These are phyloP conservation scores for Papilio helenus DNA, from an alignment of 1,140 invertebrate species.

Conservation along the genomic window DNA sequence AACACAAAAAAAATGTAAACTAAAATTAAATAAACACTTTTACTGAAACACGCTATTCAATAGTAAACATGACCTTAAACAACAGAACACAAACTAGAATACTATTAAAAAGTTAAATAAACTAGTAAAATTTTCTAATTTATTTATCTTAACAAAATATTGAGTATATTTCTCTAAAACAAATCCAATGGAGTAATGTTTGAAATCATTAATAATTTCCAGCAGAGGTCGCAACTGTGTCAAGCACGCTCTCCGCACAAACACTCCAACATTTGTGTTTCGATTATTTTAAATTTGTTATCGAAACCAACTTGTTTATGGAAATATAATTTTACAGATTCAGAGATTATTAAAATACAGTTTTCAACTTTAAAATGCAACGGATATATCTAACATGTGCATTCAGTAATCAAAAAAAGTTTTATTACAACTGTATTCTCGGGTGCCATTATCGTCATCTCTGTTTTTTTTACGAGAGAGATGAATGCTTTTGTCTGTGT, in stretches of 20 bases:
- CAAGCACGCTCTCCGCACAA: neutral
- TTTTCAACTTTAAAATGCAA: neutral
- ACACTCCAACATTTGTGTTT: neutral
- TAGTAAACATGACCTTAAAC: too few relatives aligned
- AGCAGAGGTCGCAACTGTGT: neutral
- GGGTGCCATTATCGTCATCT: too few relatives aligned
- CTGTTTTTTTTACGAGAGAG: too few relatives aligned
- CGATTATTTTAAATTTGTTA: constrained; percentile 17
- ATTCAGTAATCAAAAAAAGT: too few relatives aligned
- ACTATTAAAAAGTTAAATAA: neutral
- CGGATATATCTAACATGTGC: neutral
- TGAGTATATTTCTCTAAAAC: neutral
- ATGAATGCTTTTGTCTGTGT: neutral
- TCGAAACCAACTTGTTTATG: constrained; percentile 14
- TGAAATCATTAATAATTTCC: constrained; percentile 16
- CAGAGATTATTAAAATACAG: neutral
- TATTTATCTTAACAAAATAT: neutral
- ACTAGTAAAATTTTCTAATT: neutral
- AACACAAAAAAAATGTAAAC: too few relatives aligned
- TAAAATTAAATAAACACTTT: too few relatives aligned
- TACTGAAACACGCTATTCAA: too few relatives aligned
- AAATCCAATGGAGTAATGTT: neutral
- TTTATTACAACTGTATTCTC: too few relatives aligned
- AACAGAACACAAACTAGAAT: too few relatives aligned
- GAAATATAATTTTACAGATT: neutral